Conservation (phyloP, 2,113 vertebrate genomes). For the Eleginops maclovinus region DNA sequence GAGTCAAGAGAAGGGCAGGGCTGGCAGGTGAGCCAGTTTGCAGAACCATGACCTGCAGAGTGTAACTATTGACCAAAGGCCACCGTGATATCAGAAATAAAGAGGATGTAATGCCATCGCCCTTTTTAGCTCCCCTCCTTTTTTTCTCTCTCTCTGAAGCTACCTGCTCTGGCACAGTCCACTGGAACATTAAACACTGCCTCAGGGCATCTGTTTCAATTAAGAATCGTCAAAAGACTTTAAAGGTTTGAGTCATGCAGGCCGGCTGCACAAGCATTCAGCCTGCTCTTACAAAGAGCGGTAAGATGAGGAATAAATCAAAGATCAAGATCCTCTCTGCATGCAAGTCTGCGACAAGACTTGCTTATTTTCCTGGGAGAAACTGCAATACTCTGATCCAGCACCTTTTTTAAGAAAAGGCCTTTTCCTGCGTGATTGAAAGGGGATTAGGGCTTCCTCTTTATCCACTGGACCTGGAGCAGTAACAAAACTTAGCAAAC, state of each 20-base stretch:
- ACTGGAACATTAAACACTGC: slow-evolving; percentile 42
- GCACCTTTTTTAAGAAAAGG: slow-evolving; percentile 45
- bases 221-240: slow-evolving; percentile 53
- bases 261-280: slow-evolving; percentile 29
- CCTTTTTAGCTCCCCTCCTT: slow-evolving; percentile 8
- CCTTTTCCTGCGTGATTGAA: slow-evolving; percentile 55
- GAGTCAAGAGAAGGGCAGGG: slow-evolving; percentile 17
- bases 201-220: slow-evolving; percentile 45
- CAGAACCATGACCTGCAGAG: not conserved
- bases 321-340: slow-evolving; percentile 43
- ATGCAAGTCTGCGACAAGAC: slow-evolving; percentile 19
- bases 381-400: slow-evolving; percentile 51
- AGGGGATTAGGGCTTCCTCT: slow-evolving; percentile 43
- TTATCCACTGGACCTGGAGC: slow-evolving; percentile 47
- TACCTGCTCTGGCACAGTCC: slow-evolving; percentile 29
- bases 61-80: slow-evolving; percentile 42
- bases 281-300: slow-evolving; percentile 14
- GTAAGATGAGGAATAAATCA: slow-evolving; percentile 57
- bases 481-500: slow-evolving; percentile 29
- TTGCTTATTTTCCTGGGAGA: slow-evolving; percentile 49
- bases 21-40: slow-evolving; percentile 32
- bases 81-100: slow-evolving; percentile 1
- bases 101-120: slow-evolving; percentile 24
- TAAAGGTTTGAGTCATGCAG: slow-evolving; percentile 41
- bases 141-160: not conserved